phyloP scores from a whole-genome alignment of 2,888 invertebrate species.

The Nemapogon koenigi region DNA sequence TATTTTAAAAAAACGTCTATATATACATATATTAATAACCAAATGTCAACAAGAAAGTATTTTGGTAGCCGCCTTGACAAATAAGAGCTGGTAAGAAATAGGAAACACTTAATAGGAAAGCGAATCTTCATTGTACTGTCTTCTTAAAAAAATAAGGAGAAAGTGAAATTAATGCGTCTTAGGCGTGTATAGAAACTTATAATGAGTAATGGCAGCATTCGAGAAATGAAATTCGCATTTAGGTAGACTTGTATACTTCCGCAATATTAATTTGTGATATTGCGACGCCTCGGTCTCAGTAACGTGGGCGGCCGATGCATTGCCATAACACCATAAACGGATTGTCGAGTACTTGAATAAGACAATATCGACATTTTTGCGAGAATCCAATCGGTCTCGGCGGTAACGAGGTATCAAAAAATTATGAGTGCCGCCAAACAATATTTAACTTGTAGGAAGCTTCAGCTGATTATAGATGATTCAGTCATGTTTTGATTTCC shows the following conservation, averaged over 20 bases:
- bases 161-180: slow-evolving; percentile 20
- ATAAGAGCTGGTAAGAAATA: slow-evolving; percentile 8
- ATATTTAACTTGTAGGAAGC: slow-evolving; percentile 8
- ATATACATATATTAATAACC: too few relatives aligned
- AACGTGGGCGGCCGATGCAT: slow-evolving; percentile 58
- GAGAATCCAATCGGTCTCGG: slow-evolving; percentile 6
- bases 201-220: too few relatives aligned
- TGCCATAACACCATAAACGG: slow-evolving; percentile 43
- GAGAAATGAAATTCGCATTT: slow-evolving; percentile 13
- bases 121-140: slow-evolving; percentile 7
- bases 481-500: slow-evolving; percentile 38
- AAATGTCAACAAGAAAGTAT: too few relatives aligned
- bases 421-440: slow-evolving; percentile 3
- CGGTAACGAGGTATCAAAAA: slow-evolving; percentile 6
- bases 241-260: slow-evolving; percentile 51
- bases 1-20: too few relatives aligned
- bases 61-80: too few relatives aligned
- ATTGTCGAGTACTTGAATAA: slow-evolving; percentile 26
- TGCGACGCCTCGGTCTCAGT: slow-evolving; percentile 44
- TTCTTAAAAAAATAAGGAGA: slow-evolving; percentile 14
- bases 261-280: slow-evolving; percentile 41
- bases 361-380: slow-evolving; percentile 9
- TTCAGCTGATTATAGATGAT: slow-evolving; percentile 18
- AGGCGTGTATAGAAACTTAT: too few relatives aligned
- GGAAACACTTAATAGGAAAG: slow-evolving; percentile 8